Evolutionary conservation across 2,797 vertebrate species (phyloP), one percentile per base, ranked within the genome.

Genomic region (Sternotherus odoratus): DNA sequence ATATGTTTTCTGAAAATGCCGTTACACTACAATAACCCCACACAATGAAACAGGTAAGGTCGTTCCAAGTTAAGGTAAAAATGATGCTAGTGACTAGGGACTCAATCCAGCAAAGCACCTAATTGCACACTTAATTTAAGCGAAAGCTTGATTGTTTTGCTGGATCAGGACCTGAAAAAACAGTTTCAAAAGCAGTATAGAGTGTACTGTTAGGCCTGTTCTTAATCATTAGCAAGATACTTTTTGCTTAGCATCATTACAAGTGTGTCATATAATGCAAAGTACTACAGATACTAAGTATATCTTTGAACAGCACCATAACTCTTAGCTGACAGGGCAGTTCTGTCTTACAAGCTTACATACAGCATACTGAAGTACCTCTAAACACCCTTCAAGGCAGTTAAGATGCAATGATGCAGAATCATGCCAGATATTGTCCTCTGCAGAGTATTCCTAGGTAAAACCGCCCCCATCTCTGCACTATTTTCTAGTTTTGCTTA

Each of bases 41-140:
- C 4, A 48, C 0, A 2, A 12, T 72, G 6, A 60, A 88, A 84
- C 1, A 80, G 16, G 10, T 82, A 63, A 0, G 39, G 30, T 1
- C 36, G 53, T 33, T 82, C 23, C 84, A 30, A n/a, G 28, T 46
- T 17, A 75, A 6, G 4, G 17, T 26, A 28, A 72, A 83, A 80
- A 1, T 0, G 0, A 0, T 46, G 79, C 49, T 53, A 79, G 19
- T 33, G 15, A 84, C 0, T 0, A 28, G 4, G 87, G 33, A 3
- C 79, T 78, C 1, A 24, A 4, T 15, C 1, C 16, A 53, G 46
- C 0, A 77, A 51, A 85, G 79, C 39, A 93, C 4, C 63, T 83
- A 50, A 66, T 11, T 17, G 66, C 28, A 4, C 57, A 91, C 5
- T 33, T 82, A 23, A 77, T 0, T n/a, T 36, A 66, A 66, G 0